These are phyloP conservation scores for Phymanthus crucifer DNA, from an alignment of 92 coral and sea anemone species.

Conservation along the genomic window DNA sequence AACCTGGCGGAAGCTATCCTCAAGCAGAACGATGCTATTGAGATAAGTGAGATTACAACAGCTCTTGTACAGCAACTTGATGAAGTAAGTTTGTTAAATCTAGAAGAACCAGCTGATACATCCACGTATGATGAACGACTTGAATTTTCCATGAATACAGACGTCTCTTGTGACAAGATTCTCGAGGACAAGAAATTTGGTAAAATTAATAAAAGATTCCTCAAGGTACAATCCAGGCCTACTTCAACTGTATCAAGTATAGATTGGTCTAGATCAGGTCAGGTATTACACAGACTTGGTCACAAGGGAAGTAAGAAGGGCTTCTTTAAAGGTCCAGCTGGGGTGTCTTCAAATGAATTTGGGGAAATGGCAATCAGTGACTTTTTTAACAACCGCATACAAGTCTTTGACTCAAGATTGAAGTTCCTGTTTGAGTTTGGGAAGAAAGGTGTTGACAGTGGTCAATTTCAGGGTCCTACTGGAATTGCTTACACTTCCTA, in stretches of 20 bases:
- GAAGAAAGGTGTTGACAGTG: conserved; percentile 68
- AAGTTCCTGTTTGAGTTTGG: conserved; percentile 80
- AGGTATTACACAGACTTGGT: conserved; percentile 74
- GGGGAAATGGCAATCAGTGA: conserved; percentile 84
- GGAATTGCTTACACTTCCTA: conserved; percentile 72
- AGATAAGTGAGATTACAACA: conserved; percentile 54
- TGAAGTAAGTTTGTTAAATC: conserved; percentile 66
- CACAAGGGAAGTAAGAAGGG: conserved; percentile 74
- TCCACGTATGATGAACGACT: conserved; percentile 55
- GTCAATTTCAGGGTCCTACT: conserved; percentile 74
- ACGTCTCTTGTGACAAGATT: conserved; percentile 22
- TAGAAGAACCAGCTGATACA: conserved; percentile 51
- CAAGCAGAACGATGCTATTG: conserved; percentile 46
- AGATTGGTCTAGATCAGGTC: conserved; percentile 60
- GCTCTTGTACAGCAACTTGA: conserved; percentile 69
- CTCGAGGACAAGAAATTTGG: conserved; percentile 67
- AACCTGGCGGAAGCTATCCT: conserved; percentile 70
- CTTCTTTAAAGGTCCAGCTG: conserved; percentile 80
- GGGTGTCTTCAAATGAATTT: conserved; percentile 63
- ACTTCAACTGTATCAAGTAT: neutral
- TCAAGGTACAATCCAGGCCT: conserved; percentile 15
- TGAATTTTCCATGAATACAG: conserved; percentile 54
- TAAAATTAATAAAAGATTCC: conserved; percentile 28
- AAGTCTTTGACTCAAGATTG: conserved; percentile 69
- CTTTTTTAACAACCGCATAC: conserved; percentile 77